Base-by-base conservation (phyloP, 2,888 invertebrate species). In the Xestia sexstrigata region DNA sequence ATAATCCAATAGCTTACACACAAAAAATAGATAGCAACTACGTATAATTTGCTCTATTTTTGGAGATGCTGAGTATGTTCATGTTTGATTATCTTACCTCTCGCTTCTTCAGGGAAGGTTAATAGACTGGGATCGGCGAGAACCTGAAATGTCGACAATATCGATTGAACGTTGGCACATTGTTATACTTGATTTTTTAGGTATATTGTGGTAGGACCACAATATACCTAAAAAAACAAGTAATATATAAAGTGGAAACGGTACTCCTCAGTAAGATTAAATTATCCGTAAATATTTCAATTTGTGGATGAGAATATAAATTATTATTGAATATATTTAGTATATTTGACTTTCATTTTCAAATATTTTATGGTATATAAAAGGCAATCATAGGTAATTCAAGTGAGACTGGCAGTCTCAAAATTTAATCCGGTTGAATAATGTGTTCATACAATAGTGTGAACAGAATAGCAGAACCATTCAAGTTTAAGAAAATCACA, bases 41-140 rank as follows among this genome's bases (percentile, higher is more conserved):
- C 8, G 8, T 5, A 3, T 49, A 23, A 52, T 23, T 17, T 17
- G 8, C 42, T 42, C 20, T 42, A 45, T 23, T 26, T 66, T 26
- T 49, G 13, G 6, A 39, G 15, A 30, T 13, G n/a, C 17, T 30
- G 20, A 30, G 7, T 39, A 11, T 8, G 4, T 35, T 55, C 35
- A 35, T 26, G 11, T 35, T 47, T 30, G 13, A 17, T 45, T 9
- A 35, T 6, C 87, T 87, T 79, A 91, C 91, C 90, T 79, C 89
- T 86, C 0, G 86, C 83, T 66, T 82, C 55, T 89, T 92, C 92
- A 55, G 91, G 91, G 63, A 89, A 92, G 2, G 87, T 87, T n/a
- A 87, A 52, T n/a, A n/a, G n/a, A 17, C 76, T 82, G 17, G 86
- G 74, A n/a, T 88, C 88, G 45, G 89, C 89, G 6, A 80, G 80